Evolutionary conservation across 2,888 invertebrate genomes (phyloP), one percentile per base, ranked within the genome.

Genomic region (Lymantria monacha): DNA sequence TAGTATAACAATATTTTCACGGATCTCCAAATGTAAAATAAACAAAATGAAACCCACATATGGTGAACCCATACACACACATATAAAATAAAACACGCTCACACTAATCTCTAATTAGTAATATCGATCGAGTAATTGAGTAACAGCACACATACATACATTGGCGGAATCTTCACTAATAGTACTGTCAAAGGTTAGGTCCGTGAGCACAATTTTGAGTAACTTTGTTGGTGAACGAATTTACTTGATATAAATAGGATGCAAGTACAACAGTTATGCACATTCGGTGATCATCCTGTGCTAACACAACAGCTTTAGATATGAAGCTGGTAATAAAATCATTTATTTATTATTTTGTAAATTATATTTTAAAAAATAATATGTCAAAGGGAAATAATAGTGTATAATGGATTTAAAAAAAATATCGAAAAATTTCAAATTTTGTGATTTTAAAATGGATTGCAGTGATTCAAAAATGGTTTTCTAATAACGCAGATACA

Each of bases 231-330:
- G 81, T 82, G 87, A 89, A 81, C 87, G 88, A 88, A 83, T 83
- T 84, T 76, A 79, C 76, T 77, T 75, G 77, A 84, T 89, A 90
- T 91, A 91, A 89, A 91, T 88, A 84, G 86, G 79, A 78, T 81
- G 77, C 68, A 68, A 22, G 63, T 66, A 55, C 70, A 66, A 59
- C 64, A 55, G 62, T 70, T 61, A 60, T 63, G 70, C 76, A 86
- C 87, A 90, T 79, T 89, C 82, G 62, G 72, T 73, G 66, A 72
- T 69, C 79, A 82, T 82, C 81, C 74, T 53, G 59, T 61, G 63
- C 49, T 56, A 61, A 53, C 48, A 59, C 72, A 74, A 85, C 87
- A 85, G 83, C 87, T 87, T 78, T 69, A 55, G 64, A 81, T 51
- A 91, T 91, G 90, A 91, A 89, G 85, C 87, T 90, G 90, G 90